Evolutionary conservation across 2,888 invertebrate genomes (phyloP), one percentile per base, ranked within the genome.

Genomic region (Anaspis maculata): DNA sequence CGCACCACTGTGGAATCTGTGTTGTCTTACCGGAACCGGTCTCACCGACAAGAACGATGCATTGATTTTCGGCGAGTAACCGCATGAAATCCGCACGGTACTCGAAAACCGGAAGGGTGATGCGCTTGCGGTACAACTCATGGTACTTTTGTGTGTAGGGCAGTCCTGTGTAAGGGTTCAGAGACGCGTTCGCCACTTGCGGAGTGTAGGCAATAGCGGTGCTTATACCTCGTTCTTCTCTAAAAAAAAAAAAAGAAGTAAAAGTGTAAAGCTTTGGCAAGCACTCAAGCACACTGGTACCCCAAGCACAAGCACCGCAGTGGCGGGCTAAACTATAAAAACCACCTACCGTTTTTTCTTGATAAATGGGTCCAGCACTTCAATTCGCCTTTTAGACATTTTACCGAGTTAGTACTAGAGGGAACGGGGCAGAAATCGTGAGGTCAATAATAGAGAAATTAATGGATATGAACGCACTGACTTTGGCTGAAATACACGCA

Each of bases 21-120:
- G 98, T 98, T 0, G 98, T 98, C 71, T 99, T 99, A 1, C 98
- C 98, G 2, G 95, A 96, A n/a, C 98, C 98, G 0, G 96, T 98
- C 63, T 99, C 98, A 50, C 98, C 98, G 3, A 99, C 98, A 0
- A 98, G 70, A 2, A 97, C 95, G 14, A 96, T 88, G 44, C 88
- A 88, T 58, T 97, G 97, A 65, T 96, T 85, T 33, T 87, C 84
- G 43, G 81, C 81, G n/a, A 99, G 70, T 22, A 92, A 72, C 51
- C 94, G 79, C 83, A 94, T 88, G 64, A 99, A 99, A 66, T 96
- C 94, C 1, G 84, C 79, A 54, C 89, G 83, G 67, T 99, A 97
- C 59, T 99, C 97, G 77, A 97, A 98, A 0, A 99, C 98, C 0
- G 98, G 98, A 39, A 99, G 70, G 2, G 83, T 80, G 15, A 88